These are phyloP conservation scores for Drosophila dives DNA, from an alignment of 2,888 invertebrate genomes.

Conservation along the genomic window DNA sequence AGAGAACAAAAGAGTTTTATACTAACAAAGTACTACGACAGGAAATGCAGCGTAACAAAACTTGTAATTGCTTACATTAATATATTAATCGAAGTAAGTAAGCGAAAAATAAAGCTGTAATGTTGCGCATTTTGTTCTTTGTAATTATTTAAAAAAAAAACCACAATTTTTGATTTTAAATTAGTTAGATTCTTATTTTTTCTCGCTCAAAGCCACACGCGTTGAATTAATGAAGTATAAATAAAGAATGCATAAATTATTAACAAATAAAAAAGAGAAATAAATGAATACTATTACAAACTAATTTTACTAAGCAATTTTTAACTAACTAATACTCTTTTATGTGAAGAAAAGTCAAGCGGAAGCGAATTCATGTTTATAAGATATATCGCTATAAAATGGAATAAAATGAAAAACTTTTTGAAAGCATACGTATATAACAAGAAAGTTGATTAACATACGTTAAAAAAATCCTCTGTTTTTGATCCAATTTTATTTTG, in stretches of 20 bases:
- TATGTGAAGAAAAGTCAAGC: constrained; percentile 39
- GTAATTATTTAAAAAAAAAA: constrained; percentile 34
- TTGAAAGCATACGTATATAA: constrained; percentile 11
- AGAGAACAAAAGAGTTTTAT: constrained; percentile 13
- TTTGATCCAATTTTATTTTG: constrained; percentile 22
- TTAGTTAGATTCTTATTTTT: constrained; percentile 51
- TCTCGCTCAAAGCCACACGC: constrained; percentile 60
- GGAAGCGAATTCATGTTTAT: constrained; percentile 18
- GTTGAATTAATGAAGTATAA: constrained; percentile 40
- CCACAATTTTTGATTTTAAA: constrained; percentile 40
- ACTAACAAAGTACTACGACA: constrained; percentile 13
- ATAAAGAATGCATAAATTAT: constrained; percentile 13
- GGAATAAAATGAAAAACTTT: background rate
- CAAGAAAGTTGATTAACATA: constrained; percentile 13
- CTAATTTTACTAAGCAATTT: constrained; percentile 32
- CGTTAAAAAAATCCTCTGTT: constrained; percentile 12
- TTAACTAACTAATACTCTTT: constrained; percentile 29
- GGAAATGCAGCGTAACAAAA: constrained; percentile 7
- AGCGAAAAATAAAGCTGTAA: constrained; percentile 12
- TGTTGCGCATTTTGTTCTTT: constrained; percentile 38
- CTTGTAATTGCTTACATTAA: too few relatives aligned
- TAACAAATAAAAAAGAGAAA: constrained; percentile 2
- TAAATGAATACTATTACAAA: constrained; percentile 12
- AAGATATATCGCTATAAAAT: constrained; percentile 20
- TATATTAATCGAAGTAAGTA: constrained; percentile 22